phyloP scores from a whole-genome alignment of 2,797 vertebrate species.

The Centropyge bicolor region DNA sequence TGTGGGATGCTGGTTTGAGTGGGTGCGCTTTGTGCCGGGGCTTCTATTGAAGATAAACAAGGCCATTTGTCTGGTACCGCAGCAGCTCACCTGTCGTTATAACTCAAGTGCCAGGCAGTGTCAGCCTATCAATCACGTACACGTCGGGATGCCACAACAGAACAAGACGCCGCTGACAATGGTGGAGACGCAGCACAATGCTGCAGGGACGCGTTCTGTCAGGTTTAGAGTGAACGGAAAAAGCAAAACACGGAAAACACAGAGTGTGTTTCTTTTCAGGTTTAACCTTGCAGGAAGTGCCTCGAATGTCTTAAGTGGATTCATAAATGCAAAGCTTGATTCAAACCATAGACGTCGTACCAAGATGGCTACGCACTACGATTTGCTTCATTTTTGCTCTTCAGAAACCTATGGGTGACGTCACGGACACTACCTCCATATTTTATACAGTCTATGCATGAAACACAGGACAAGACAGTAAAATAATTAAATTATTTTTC shows the following conservation, averaged over 20 bases:
- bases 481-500: no score
- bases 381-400: no score
- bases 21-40: neutral
- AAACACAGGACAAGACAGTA: no score
- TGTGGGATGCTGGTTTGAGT: slow-evolving; percentile 4
- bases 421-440: no score
- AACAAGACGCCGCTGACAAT: slow-evolving; percentile 42
- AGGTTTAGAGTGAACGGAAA: slow-evolving; percentile 27
- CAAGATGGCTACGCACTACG: no score
- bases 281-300: slow-evolving; percentile 9
- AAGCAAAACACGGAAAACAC: slow-evolving; percentile 9
- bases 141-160: slow-evolving; percentile 40
- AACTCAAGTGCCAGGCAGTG: slow-evolving; percentile 40
- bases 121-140: slow-evolving; percentile 56
- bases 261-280: neutral
- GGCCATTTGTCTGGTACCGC: slow-evolving; percentile 43
- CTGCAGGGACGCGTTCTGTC: slow-evolving; percentile 9
- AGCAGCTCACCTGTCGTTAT: slow-evolving; percentile 56
- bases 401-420: no score
- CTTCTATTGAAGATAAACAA: slow-evolving; percentile 52
- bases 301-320: neutral
- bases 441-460: no score
- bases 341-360: no score
- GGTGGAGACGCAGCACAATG: neutral
- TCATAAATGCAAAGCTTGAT: neutral